Evolutionary conservation across 2,797 vertebrate genomes (phyloP).

Genomic region (Amblyopsis hoosieri): DNA sequence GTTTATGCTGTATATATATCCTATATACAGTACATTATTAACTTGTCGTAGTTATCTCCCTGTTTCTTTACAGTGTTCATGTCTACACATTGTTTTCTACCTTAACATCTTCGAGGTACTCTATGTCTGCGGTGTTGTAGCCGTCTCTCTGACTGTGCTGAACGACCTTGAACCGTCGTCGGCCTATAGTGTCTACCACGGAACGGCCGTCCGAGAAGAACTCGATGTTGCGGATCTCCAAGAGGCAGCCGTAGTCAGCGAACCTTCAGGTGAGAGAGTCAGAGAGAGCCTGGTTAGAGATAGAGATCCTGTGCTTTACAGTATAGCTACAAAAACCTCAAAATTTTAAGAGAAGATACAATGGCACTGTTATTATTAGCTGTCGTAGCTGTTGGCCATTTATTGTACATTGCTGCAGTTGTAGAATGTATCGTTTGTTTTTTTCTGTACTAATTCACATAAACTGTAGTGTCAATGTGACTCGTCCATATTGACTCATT

Average conservation of each 20-base stretch:
- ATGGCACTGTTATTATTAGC: no score
- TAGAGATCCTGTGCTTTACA: background rate
- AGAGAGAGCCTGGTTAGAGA: background rate
- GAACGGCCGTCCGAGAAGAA: constrained; percentile 92
- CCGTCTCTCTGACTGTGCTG: constrained; percentile 88
- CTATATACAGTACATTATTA: no score
- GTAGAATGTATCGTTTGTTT: no score
- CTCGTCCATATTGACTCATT: no score
- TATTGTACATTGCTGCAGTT: no score
- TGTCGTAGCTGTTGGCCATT: no score
- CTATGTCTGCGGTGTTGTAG: constrained; percentile 91
- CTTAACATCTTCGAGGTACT: constrained; percentile 91
- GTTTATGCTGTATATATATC: no score
- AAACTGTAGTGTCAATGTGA: no score
- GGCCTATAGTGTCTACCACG: constrained; percentile 86
- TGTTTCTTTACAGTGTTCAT: no score
- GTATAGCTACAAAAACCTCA: no score
- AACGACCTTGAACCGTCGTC: constrained; percentile 86
- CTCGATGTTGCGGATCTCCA: constrained; percentile 88
- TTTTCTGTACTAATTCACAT: no score
- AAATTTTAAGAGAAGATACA: background rate
- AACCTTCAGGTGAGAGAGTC: constrained; percentile 62
- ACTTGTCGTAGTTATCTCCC: background rate
- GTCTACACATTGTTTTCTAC: constrained; percentile 56
- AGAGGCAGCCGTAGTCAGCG: constrained; percentile 88